phyloP scores from a whole-genome alignment of 2,888 invertebrate genomes.

The Ptychoptera albimana region DNA sequence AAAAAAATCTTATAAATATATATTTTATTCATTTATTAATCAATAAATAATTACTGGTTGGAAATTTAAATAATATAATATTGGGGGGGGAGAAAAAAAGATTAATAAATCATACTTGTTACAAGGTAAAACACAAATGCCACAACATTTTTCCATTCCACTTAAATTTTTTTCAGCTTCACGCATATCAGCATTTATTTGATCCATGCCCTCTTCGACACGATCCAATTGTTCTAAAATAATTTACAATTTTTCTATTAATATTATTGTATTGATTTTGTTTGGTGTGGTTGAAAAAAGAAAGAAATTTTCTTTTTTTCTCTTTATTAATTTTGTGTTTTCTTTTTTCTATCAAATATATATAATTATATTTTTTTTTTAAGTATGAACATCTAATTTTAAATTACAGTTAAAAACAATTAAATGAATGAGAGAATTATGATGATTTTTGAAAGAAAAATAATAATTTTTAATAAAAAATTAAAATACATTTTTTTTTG shows the following conservation, averaged over 20 bases:
- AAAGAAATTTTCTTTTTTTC: neutral
- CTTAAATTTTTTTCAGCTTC: constrained; percentile 99
- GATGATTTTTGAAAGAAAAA: constrained; percentile 1
- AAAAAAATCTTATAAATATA: too few species aligned
- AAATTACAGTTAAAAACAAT: neutral
- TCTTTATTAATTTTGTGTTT: neutral
- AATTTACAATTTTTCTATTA: constrained; percentile 6
- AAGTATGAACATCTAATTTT: neutral
- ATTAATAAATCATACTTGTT: constrained; percentile 60
- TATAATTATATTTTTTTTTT: neutral
- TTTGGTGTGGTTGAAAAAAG: neutral
- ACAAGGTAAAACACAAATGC: constrained; percentile 95
- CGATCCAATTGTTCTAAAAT: constrained; percentile 94
- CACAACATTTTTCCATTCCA: constrained; percentile 99
- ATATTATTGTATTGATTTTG: neutral
- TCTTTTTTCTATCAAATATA: neutral
- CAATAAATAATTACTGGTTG: too few species aligned
- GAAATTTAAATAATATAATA: too few species aligned
- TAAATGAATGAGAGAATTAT: neutral
- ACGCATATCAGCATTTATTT: constrained; percentile 99
- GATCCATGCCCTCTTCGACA: constrained; percentile 99
- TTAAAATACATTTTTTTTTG: too few species aligned
- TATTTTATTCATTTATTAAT: too few species aligned
- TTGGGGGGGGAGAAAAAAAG: too few species aligned
- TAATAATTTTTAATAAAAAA: neutral